Evolutionary conservation across 2,113 vertebrate genomes (phyloP).

Genomic region (Plotosus lineatus): DNA sequence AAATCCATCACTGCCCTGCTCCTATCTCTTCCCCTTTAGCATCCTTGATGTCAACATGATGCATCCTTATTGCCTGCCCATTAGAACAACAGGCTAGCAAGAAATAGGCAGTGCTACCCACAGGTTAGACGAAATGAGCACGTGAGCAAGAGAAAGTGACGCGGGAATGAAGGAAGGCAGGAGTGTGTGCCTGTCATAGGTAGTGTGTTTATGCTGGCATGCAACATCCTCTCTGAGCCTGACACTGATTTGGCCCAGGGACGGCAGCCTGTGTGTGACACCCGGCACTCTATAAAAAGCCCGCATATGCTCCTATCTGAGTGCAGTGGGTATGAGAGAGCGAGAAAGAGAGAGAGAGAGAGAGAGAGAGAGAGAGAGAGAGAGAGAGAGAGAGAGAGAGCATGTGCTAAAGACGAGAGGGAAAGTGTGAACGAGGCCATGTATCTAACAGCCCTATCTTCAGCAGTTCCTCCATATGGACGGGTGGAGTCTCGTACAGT

Average conservation of each 20-base stretch:
- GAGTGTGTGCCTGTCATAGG: conserved; percentile 10
- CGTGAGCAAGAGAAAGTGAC: conserved; percentile 44
- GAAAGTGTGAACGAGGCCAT: conserved; percentile 64
- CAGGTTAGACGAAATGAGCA: conserved; percentile 39
- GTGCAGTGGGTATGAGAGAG: conserved; percentile 6
- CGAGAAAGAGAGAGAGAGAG: too few species aligned
- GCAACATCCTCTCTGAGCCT: conserved; percentile 44
- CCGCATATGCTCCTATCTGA: conserved; percentile 74
- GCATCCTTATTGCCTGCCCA: conserved; percentile 51
- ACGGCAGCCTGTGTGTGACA: conserved; percentile 50
- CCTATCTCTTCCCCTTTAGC: conserved; percentile 49
- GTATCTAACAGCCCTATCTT: conserved; percentile 76
- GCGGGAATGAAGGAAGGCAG: conserved; percentile 20
- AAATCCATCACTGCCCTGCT: conserved; percentile 42
- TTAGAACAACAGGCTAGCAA: conserved; percentile 46
- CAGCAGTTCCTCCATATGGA: conserved; percentile 86
- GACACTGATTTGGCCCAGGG: conserved; percentile 52
- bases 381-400: too few species aligned
- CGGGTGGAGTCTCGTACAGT: conserved; percentile 83
- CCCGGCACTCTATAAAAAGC: conserved; percentile 75
- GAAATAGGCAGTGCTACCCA: conserved; percentile 33
- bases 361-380: too few species aligned
- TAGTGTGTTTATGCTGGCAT: conserved; percentile 14
- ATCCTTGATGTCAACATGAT: conserved; percentile 53
- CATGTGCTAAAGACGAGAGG: background rate